Evolutionary conservation across 37 sponge, comb jelly and placozoan species (phyloP), one percentile per base, ranked within the genome.

Genomic region (Mnemiopsis leidyi): DNA sequence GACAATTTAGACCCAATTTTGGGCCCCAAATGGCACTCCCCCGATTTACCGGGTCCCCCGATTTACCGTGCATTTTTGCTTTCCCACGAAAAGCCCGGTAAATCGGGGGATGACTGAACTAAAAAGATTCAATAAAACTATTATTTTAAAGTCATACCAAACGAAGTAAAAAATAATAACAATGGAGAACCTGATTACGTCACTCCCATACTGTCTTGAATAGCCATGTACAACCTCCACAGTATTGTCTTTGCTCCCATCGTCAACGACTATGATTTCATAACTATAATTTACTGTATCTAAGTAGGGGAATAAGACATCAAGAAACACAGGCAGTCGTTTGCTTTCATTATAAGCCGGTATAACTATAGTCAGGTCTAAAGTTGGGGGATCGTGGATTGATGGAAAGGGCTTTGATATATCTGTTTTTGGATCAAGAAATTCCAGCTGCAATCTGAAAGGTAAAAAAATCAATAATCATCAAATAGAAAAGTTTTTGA

Each of bases 231-330:
- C 99, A n/a, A 93, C 97, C 94, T 97, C 76, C 23, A 92, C 35
- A 0, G 99, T 98, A 0, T 68, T 76, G 90, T 98, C 99, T 90
- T 92, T 93, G 69, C 99, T 98, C 5, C 99, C 99, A 95, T 98
- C 99, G 94, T 98, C 97, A 26, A 98, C 99, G 24, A 98, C 93
- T 25, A 98, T 95, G 24, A 97, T 94, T 94, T 97, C 97, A 61
- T 97, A 97, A 32, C 93, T 92, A 69, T 95, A 98, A 30, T 76
- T 48, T 21, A 23, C 94, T 67, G 24, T 93, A n/a, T 48, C 90
- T 76, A 94, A 94, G 93, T 36, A 82, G 33, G 94, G 92, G 16
- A 36, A 33, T 93, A 67, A 73, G 5, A 93, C 92, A 76, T 83
- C 37, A 39, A 69, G 93, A 24, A 61, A 83, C 95, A 75, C 93